Percentiles rank a stretch among this genome's conserved stretches.
These are phyloP conservation scores for Burhinus bistriatus DNA, from an alignment of 2,113 vertebrate genomes.

Conservation along the genomic window DNA sequence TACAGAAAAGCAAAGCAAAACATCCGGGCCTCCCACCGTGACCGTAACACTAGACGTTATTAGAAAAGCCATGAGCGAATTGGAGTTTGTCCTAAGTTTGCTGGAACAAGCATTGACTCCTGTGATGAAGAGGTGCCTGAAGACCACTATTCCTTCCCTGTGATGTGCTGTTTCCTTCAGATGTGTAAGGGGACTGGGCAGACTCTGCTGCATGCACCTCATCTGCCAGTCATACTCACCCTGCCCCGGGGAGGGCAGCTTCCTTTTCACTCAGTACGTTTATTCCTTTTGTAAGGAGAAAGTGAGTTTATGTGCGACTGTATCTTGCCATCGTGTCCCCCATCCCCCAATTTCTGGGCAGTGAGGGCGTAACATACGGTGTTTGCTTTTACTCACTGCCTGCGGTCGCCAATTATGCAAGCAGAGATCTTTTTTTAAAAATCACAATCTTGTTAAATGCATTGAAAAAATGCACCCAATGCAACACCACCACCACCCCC, in stretches of 20 bases:
- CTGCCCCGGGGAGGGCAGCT: not conserved
- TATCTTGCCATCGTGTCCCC: not conserved
- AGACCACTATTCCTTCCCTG: not conserved
- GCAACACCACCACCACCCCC: not conserved
- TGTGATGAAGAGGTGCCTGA: not conserved
- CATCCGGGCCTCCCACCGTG: not conserved
- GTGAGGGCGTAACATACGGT: fast-evolving
- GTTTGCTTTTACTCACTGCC: not conserved
- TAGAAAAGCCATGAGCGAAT: not conserved
- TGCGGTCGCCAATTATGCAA: not conserved
- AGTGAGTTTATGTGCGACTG: not conserved
- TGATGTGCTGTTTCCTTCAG: not conserved
- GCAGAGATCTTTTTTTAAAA: not conserved
- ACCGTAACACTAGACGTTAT: fast-evolving
- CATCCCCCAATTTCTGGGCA: not conserved
- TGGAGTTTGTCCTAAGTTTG: not conserved
- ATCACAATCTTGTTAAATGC: not conserved
- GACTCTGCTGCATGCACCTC: fast-evolving
- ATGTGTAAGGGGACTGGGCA: not conserved
- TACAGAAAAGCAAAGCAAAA: not conserved
- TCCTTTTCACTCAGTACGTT: not conserved
- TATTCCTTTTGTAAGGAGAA: not conserved
- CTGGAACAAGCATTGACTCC: not conserved
- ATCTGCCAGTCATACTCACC: not conserved
- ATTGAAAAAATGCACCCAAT: not conserved